Base-by-base conservation (phyloP, 2,888 invertebrate genomes). In the Plebejus melissa region DNA sequence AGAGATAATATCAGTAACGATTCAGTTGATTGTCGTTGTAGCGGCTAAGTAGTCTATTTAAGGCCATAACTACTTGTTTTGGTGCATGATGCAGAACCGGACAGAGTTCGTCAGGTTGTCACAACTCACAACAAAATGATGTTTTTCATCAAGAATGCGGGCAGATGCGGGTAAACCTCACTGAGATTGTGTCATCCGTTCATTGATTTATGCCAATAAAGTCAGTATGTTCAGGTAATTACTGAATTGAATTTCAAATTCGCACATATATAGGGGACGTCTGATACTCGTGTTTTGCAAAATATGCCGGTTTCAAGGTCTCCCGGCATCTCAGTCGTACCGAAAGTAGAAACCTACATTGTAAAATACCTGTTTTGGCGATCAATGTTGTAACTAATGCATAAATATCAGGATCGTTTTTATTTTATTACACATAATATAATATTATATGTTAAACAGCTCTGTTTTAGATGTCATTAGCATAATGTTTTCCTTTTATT, bases 311-410 rank as follows among this genome's bases (percentile, higher is more conserved):
- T 82, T 86, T 87, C 91, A 91, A 90, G 91, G 91, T 83, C 88
- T 88, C 85, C 85, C 87, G 85, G 89, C 90, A 89, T 88, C 88
- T 87, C 83, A 85, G 83, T 85, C 85, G 80, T 82, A 85, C 86
- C 85, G 87, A 90, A 90, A 89, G 91, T 87, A 82, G 88, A 87
- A 85, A 85, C 81, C 85, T 87, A 90, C 87, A 88, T 85, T 86
- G 89, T 89, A 87, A 83, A 84, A 85, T 86, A 86, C 87, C 80
- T 79, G 86, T 87, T 81, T 80, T 77, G 71, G 77, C 78, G 77
- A 78, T 76, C 74, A 78, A 78, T 81, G 80, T 80, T 79, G 79
- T 80, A 80, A 79, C 78, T 77, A 77, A 79, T 80, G 77, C 78
- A 79, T 77, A 79, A 80, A 77, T 79, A 79, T 78, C 75, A 71